Evolutionary conservation across 2,113 vertebrate genomes (phyloP).

Genomic region (Scomber colias): DNA sequence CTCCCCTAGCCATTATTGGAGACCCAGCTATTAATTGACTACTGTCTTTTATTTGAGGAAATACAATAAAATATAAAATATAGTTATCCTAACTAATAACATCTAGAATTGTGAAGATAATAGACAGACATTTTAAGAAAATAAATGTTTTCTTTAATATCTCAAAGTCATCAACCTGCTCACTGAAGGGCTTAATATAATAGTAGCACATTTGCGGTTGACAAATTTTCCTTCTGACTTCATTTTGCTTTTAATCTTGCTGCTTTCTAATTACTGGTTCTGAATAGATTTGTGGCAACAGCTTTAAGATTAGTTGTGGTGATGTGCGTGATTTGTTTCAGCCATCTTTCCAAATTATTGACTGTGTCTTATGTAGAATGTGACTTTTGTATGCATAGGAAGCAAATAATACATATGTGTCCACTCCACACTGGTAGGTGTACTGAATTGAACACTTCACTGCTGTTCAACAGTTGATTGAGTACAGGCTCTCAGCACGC

Average conservation of each 20-base stretch:
- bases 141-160: neutral
- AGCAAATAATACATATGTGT: too few species aligned
- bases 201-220: conserved; percentile 2
- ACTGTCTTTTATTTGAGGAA: too few species aligned
- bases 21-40: too few species aligned
- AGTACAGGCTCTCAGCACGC: neutral
- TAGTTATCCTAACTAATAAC: neutral
- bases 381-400: neutral
- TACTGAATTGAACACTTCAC: neutral
- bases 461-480: neutral
- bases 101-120: neutral
- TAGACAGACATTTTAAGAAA: neutral
- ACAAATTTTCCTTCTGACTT: conserved; percentile 26
- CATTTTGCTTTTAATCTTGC: conserved; percentile 32
- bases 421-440: neutral
- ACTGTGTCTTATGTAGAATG: neutral
- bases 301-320: conserved; percentile 13
- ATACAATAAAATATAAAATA: too few species aligned
- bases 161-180: conserved; percentile 3
- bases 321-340: neutral
- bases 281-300: conserved; percentile 9
- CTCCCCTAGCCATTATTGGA: too few species aligned
- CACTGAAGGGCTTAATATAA: conserved; percentile 33
- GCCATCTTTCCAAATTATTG: conserved; percentile 15
- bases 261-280: conserved; percentile 29